Evolutionary conservation across 2,888 invertebrate genomes (phyloP), one percentile per base, ranked within the genome.

Genomic region (Andrena praecox): DNA sequence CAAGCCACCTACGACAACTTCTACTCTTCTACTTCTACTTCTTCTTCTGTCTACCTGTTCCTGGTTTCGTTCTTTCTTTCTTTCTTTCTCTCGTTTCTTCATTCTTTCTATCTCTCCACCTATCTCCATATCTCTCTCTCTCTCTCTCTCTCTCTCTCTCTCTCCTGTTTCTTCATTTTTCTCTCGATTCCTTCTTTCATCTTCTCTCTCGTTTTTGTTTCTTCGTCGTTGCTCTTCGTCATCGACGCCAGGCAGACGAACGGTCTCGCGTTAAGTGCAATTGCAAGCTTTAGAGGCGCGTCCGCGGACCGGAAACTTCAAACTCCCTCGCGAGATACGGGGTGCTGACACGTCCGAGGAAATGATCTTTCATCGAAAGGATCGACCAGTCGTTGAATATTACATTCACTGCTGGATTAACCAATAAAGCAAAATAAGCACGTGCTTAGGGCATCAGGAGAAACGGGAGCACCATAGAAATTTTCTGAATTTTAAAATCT

Each of bases 291-390:
- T 50, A 27, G 8, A 63, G 24, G 50, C 27, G 31, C 63, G 63
- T 59, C 24, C 78, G 60, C 35, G 52, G 8, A 6, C 31, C 69
- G 42, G 72, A 68, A 75, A 75, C 16, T 56, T 27, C 6, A 33
- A 62, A 82, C 78, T 83, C 71, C 71, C n/a, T 33, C 63, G 76
- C 76, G 70, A 81, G 81, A 85, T 73, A 85, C 76, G 67, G 78
- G 82, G 62, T 64, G 56, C 4, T 10, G 64, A 1, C 20, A 56
- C 6, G 48, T 10, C 29, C 59, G 60, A 50, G 66, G 56, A 50
- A 42, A 77, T 64, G 48, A 50, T 35, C 52, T 33, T 10, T 29
- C 16, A 8, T n/a, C 50, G 50, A 54, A 63, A 35, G 4, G 60
- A n/a, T 12, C 20, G 24, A 12, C 0, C 4, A 4, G 4, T 42